Conservation (phyloP, 2,888 invertebrate species). For the Ceriagrion tenellum region DNA sequence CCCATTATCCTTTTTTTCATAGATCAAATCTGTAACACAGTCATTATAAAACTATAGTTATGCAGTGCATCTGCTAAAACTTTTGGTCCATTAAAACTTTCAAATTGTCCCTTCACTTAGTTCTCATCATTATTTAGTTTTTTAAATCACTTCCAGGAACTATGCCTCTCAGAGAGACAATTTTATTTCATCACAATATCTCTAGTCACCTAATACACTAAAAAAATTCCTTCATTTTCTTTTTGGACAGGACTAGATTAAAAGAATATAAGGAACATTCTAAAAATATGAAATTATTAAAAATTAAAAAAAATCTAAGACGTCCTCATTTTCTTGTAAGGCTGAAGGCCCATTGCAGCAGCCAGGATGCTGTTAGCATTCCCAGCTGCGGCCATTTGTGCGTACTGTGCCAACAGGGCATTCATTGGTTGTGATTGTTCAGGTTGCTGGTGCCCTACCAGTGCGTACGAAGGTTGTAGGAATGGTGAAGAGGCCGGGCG, state of each 20-base stretch:
- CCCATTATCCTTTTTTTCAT: constrained; percentile 56
- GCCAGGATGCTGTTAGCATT: constrained; percentile 80
- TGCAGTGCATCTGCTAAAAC: constrained; percentile 61
- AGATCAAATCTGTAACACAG: constrained; percentile 64
- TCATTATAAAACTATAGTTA: constrained; percentile 60
- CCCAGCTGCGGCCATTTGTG: constrained; percentile 74
- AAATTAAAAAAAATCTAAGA: constrained; percentile 80
- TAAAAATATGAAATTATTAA: constrained; percentile 71
- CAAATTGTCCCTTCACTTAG: constrained; percentile 60
- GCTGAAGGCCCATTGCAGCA: constrained; percentile 84
- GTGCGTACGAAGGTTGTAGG: constrained; percentile 54
- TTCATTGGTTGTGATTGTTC: constrained; percentile 61
- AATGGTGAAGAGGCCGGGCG: constrained; percentile 57
- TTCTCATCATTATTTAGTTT: constrained; percentile 2
- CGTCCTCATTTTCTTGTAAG: constrained; percentile 95
- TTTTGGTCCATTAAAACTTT: constrained; percentile 66
- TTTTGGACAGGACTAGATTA: constrained; percentile 78
- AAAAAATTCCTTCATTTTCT: constrained; percentile 47
- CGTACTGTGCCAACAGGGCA: constrained; percentile 53
- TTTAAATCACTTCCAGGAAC: constrained; percentile 64
- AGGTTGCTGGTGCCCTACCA: constrained; percentile 57
- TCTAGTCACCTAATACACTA: constrained; percentile 50
- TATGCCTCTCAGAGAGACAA: constrained; percentile 54
- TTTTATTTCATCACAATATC: constrained; percentile 63
- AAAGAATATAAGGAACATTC: constrained; percentile 77